Conservation (phyloP, 2,888 invertebrate species). For the Octonoba sinensis region DNA sequence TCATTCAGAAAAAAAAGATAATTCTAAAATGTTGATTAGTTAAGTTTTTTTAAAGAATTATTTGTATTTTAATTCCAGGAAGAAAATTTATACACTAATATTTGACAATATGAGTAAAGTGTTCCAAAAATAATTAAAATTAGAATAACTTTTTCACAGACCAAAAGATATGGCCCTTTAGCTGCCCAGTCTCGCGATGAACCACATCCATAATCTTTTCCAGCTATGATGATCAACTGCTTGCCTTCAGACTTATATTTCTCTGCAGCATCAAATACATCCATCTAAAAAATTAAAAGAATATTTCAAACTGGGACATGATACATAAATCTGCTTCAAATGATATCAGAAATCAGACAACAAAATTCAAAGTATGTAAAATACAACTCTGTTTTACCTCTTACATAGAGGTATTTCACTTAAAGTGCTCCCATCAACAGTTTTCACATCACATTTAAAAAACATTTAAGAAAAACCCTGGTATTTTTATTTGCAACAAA, state of each 20-base stretch:
- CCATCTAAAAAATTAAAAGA: conserved; percentile 77
- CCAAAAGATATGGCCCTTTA: conserved; percentile 93
- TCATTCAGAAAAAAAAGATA: too few species aligned
- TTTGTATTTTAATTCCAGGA: too few species aligned
- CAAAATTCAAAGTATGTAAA: too few species aligned
- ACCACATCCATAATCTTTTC: conserved; percentile 98
- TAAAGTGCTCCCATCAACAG: too few species aligned
- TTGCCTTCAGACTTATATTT: conserved; percentile 83
- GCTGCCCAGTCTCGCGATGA: conserved; percentile 99
- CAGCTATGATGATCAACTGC: conserved; percentile 87
- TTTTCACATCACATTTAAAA: too few species aligned
- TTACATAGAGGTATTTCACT: too few species aligned
- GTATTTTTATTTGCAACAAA: too few species aligned
- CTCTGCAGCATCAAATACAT: conserved; percentile 94
- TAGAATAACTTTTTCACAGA: conserved; percentile 72
- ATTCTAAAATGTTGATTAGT: too few species aligned
- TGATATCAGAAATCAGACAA: background rate
- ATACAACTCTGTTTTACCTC: too few species aligned
- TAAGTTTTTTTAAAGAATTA: too few species aligned
- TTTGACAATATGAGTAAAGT: background rate
- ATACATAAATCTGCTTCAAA: background rate
- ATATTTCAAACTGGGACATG: background rate
- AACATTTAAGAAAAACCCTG: too few species aligned
- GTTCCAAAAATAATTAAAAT: background rate
- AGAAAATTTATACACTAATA: too few species aligned